phyloP scores from a whole-genome alignment of 2,113 vertebrate species.

The Microcebus griseorufus region DNA sequence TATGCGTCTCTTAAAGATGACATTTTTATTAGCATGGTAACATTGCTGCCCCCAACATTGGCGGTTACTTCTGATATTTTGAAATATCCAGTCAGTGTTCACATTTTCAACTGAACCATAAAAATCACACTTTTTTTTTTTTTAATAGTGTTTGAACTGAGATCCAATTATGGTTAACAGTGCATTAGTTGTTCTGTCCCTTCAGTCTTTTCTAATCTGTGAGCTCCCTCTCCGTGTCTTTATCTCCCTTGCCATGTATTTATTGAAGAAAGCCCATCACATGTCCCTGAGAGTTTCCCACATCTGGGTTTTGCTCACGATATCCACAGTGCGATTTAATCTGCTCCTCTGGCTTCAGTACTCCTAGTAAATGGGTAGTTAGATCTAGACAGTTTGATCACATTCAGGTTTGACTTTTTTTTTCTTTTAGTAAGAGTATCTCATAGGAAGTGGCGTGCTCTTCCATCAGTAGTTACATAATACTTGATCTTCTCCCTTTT shows the following conservation, averaged over 20 bases:
- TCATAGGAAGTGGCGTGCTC: neutral
- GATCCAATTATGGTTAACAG: accelerated
- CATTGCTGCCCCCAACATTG: neutral
- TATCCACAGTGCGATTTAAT: neutral
- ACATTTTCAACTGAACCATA: neutral
- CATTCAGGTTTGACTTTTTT: neutral
- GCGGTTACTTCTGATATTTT: neutral
- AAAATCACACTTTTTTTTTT: neutral
- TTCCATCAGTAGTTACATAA: neutral
- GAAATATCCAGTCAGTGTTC: neutral
- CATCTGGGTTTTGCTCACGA: neutral
- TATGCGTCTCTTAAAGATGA: neutral
- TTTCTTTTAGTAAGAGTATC: neutral
- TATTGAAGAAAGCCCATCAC: neutral
- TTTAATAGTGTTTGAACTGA: neutral
- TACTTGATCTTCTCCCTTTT: neutral
- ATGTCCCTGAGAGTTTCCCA: neutral
- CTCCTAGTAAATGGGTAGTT: neutral
- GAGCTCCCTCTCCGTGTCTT: neutral
- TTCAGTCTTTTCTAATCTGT: neutral
- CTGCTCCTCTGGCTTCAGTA: neutral
- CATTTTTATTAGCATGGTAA: neutral
- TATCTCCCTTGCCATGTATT: neutral
- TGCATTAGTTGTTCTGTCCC: accelerated
- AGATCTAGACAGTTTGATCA: neutral